Base-by-base conservation (phyloP, 2,797 vertebrate species). In the Sebastes flavidus region DNA sequence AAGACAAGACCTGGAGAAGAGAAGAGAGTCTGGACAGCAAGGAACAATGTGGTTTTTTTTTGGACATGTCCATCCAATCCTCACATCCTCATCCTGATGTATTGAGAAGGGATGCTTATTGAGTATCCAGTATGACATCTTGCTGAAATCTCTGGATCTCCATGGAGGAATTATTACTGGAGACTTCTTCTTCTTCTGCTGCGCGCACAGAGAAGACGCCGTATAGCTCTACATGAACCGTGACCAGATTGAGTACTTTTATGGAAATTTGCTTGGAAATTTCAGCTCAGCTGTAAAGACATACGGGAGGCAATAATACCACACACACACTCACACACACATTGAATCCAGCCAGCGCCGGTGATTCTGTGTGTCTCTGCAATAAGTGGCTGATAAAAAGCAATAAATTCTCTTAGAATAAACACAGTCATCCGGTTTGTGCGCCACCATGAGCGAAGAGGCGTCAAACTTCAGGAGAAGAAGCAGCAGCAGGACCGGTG, bases 391-490 rank as follows among this genome's bases (percentile, higher is more conserved):
- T 85, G 74, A 90, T 87, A 88, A 89, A 91, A 94, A 95, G 94
- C 95, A 95, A 96, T 95, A 95, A 91, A 92, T 89, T 85, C 76
- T 84, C 46, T 78, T 78, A 82, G 82, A 91, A 94, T 83, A 93
- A 94, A 92, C 84, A 89, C 77, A 82, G 82, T 75, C 72, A 89
- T 90, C 88, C 73, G 83, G 60, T 30, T 30, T 58, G 83, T 92
- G 93, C 92, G 94, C 93, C 62, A 96, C 93, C 62, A 96, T 96
- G 95, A 89, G 88, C 88, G 92, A 92, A 85, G 90, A 91, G 88
- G 87, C 89, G 87, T 90, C 89, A 94, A 96, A 96, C 91, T 96
- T 96, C 89, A 88, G 94, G 93, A 87, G 90, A 88, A 91, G 92
- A 90, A 86, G 86, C 87, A 84, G 92, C 91, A 86, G 86, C 87